Evolutionary conservation across 2,888 invertebrate genomes (phyloP).

Genomic region (Phyllotreta cruciferae): DNA sequence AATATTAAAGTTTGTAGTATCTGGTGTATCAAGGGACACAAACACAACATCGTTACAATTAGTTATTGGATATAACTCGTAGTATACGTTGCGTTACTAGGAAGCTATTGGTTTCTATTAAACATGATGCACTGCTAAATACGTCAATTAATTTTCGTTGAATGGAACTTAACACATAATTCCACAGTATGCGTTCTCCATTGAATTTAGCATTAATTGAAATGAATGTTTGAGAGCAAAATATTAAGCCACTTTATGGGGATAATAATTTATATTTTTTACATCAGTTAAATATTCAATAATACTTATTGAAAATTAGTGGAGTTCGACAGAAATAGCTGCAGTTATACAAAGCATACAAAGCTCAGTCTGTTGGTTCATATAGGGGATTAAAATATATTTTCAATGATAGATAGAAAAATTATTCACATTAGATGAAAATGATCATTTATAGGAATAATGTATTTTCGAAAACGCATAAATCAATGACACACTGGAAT

Average conservation of each 20-base stretch:
- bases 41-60: neutral
- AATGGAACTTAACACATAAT: constrained; percentile 16
- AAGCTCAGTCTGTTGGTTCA: too few species aligned
- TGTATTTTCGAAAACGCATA: constrained; percentile 10
- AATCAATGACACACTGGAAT: constrained; percentile 19
- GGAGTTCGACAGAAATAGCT: too few species aligned
- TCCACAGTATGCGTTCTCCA: constrained; percentile 4
- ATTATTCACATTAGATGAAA: neutral
- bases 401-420: too few species aligned
- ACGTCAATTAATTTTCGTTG: constrained; percentile 11
- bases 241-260: neutral
- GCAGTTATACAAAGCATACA: too few species aligned
- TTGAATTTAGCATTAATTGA: constrained; percentile 8
- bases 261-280: too few species aligned
- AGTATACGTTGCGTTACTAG: constrained; percentile 3
- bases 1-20: constrained; percentile 3
- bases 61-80: neutral
- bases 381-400: too few species aligned
- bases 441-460: neutral
- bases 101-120: constrained; percentile 10
- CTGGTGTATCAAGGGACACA: constrained; percentile 3
- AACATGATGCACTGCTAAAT: constrained; percentile 12
- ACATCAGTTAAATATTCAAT: too few species aligned
- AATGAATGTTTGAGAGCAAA: constrained; percentile 7
- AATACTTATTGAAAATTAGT: too few species aligned